Evolutionary conservation across 35 echinoderm and acorn worm species (phyloP).

Genomic region (Lytechinus pictus): DNA sequence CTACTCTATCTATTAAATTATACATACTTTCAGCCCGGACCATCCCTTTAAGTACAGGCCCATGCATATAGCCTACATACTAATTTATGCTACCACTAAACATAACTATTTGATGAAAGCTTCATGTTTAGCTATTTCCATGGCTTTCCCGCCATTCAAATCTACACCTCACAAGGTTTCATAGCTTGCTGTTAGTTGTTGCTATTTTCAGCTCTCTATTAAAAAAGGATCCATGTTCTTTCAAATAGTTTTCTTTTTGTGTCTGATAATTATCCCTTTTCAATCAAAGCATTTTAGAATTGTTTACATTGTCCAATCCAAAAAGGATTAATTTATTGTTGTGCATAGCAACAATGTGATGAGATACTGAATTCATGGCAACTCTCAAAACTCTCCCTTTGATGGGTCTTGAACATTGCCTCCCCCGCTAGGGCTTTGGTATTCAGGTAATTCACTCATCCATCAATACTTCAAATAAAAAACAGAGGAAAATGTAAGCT

Average conservation of each 20-base stretch:
- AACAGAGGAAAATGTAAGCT: neutral
- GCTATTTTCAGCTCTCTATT: neutral
- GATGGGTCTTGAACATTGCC: too few species aligned
- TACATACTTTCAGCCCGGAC: too few species aligned
- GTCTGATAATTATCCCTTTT: neutral
- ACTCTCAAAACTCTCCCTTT: neutral
- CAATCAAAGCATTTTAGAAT: neutral
- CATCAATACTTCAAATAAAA: too few species aligned
- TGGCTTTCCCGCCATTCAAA: neutral
- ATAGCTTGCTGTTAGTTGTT: neutral
- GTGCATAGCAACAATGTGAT: neutral
- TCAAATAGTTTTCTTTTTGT: neutral
- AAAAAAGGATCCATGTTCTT: neutral
- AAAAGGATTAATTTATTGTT: neutral
- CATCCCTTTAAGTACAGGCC: too few species aligned
- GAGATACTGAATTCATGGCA: neutral
- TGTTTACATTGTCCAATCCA: neutral
- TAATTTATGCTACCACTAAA: neutral
- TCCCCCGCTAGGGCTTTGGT: too few species aligned
- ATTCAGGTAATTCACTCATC: too few species aligned
- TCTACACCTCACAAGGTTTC: neutral
- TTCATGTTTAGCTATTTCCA: neutral
- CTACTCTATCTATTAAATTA: too few species aligned
- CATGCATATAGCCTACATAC: too few species aligned
- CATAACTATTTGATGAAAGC: neutral